Percentiles rank a stretch among this genome's conserved stretches.
Evolutionary conservation across 1,140 invertebrate genomes (phyloP).

Genomic region (Daktulosphaira vitifoliae): DNA sequence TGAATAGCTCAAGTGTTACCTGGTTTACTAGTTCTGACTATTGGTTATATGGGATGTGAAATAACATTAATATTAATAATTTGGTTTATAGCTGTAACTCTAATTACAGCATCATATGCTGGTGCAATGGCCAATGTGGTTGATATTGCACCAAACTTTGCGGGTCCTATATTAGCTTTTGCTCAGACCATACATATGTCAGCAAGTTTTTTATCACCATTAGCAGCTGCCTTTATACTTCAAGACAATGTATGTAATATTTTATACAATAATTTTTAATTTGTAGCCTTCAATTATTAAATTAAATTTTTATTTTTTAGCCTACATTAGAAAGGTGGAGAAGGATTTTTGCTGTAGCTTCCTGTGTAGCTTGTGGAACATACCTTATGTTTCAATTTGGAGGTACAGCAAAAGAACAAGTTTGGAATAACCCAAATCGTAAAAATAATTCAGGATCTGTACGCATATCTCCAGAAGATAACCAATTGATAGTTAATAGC

Average conservation of each 20-base stretch:
- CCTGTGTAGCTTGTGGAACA: constrained; percentile 55
- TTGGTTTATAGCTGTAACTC: constrained; percentile 61
- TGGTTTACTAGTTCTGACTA: constrained; percentile 54
- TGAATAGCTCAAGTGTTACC: constrained; percentile 56
- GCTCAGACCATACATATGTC: constrained; percentile 68
- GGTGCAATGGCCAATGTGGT: constrained; percentile 69
- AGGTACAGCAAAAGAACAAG: constrained; percentile 55
- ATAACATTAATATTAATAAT: constrained; percentile 51
- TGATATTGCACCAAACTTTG: constrained; percentile 63
- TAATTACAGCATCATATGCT: constrained; percentile 62
- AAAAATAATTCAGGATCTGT: constrained; percentile 33
- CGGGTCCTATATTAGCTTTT: constrained; percentile 60
- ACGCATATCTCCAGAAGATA: constrained; percentile 26
- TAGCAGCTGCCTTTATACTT: constrained; percentile 52
- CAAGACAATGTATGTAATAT: constrained; percentile 47
- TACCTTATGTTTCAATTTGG: constrained; percentile 61
- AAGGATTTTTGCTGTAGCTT: constrained; percentile 58
- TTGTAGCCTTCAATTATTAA: too few relatives aligned
- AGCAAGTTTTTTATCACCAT: constrained; percentile 59
- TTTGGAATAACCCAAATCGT: constrained; percentile 50
- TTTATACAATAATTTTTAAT: not conserved
- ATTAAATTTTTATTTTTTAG: constrained; percentile 42
- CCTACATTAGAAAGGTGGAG: constrained; percentile 59
- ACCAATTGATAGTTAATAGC: constrained; percentile 17
- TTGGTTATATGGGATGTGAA: constrained; percentile 58